A percentile compares a stretch with the other conserved stretches of the same genome.
Evolutionary conservation across 2,797 vertebrate genomes (phyloP).

Genomic region (Spatula versicolor): DNA sequence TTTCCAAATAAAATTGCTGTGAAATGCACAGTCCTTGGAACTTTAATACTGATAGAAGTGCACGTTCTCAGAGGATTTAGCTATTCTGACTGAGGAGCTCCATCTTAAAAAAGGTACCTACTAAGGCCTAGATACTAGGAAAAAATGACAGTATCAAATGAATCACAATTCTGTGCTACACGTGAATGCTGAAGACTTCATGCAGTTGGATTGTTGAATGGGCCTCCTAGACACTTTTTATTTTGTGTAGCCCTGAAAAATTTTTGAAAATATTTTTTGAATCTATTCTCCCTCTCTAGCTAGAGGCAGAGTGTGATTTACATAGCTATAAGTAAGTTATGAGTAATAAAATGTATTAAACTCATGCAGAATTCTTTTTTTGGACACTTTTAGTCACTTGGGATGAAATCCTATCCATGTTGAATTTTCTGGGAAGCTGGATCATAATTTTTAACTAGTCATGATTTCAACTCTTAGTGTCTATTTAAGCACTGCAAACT

Average conservation of each 20-base stretch:
- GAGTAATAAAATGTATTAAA: background rate
- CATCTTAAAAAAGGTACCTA: background rate
- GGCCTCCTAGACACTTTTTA: background rate
- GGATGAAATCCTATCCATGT: background rate
- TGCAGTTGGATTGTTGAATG: background rate
- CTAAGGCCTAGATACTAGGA: background rate
- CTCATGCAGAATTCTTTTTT: slow-evolving; percentile 20
- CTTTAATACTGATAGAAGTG: background rate
- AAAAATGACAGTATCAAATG: background rate
- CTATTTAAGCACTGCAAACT: slow-evolving; percentile 32
- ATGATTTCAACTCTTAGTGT: background rate
- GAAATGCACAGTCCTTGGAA: background rate
- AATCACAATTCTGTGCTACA: background rate
- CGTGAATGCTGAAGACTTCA: background rate
- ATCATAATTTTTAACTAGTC: background rate
- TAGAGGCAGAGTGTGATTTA: background rate
- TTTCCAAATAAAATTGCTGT: background rate
- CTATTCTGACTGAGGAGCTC: background rate
- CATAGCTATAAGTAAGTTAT: background rate
- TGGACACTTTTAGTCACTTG: background rate
- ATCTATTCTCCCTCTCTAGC: background rate
- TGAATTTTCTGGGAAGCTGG: background rate
- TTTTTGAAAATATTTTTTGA: background rate
- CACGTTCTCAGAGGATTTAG: background rate
- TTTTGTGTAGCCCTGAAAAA: background rate